These are phyloP conservation scores for Hapalemur alaotrensis DNA, from an alignment of 2,797 vertebrate genomes.

Conservation along the genomic window DNA sequence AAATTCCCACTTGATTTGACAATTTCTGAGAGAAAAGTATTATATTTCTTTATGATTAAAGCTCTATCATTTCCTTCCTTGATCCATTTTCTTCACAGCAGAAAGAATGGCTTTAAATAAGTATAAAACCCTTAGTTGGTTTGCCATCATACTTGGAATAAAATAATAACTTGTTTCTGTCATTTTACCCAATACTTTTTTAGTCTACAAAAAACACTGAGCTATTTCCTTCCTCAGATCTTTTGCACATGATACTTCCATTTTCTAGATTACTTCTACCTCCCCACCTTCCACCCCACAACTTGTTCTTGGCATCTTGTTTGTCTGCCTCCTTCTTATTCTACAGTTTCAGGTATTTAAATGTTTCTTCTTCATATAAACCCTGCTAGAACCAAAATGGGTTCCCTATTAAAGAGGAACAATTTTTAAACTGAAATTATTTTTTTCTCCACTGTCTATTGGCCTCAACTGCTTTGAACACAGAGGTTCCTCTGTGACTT, in stretches of 20 bases:
- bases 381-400: neutral
- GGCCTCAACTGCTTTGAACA: neutral
- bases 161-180: neutral
- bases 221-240: neutral
- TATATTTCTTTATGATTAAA: neutral
- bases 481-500: neutral
- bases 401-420: neutral
- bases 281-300: neutral
- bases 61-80: neutral
- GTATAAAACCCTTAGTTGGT: neutral
- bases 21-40: constrained; percentile 2
- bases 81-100: neutral
- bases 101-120: constrained; percentile 5
- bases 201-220: neutral
- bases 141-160: neutral
- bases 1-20: neutral
- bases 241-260: neutral
- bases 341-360: constrained; percentile 5
- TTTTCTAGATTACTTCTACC: neutral
- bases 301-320: neutral
- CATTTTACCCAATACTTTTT: neutral
- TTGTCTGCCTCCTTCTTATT: neutral
- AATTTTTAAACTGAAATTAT: constrained; percentile 6
- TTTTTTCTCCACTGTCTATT: neutral
- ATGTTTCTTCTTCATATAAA: neutral